Conservation (phyloP, 2,113 vertebrate genomes). For the Sphaerodactylus townsendi region DNA sequence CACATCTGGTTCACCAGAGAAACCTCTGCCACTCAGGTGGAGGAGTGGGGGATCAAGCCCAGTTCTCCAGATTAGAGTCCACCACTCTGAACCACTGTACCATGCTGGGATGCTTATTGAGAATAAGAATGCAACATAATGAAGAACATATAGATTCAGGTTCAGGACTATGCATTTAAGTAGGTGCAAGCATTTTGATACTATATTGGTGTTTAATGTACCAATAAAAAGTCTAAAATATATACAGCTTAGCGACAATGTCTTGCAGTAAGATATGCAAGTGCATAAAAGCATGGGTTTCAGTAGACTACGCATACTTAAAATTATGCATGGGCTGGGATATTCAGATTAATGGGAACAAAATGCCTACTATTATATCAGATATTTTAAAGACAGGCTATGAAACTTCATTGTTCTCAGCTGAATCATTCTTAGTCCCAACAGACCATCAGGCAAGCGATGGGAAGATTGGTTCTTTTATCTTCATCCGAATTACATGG, state of each 20-base stretch:
- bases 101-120: background rate
- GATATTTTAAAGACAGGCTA: constrained; percentile 34
- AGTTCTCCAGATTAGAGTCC: too few relatives aligned
- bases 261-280: background rate
- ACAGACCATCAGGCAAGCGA: background rate
- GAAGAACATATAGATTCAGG: background rate
- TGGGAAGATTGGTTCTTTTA: constrained; percentile 35
- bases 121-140: background rate
- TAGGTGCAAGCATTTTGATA: background rate
- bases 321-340: background rate
- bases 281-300: background rate
- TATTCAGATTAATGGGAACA: constrained; percentile 16
- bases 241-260: background rate
- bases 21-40: too few relatives aligned
- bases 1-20: too few relatives aligned
- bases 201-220: background rate
- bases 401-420: constrained; percentile 33
- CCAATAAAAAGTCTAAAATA: background rate
- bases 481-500: constrained; percentile 72
- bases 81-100: too few relatives aligned
- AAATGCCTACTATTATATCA: constrained; percentile 13
- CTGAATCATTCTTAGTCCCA: constrained; percentile 47
- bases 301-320: background rate
- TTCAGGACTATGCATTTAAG: background rate
- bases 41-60: too few relatives aligned